A percentile compares a stretch with the other conserved stretches of the same genome.
These are phyloP conservation scores for Sitobion miscanthi DNA, from an alignment of 1,140 invertebrate species.

Conservation along the genomic window DNA sequence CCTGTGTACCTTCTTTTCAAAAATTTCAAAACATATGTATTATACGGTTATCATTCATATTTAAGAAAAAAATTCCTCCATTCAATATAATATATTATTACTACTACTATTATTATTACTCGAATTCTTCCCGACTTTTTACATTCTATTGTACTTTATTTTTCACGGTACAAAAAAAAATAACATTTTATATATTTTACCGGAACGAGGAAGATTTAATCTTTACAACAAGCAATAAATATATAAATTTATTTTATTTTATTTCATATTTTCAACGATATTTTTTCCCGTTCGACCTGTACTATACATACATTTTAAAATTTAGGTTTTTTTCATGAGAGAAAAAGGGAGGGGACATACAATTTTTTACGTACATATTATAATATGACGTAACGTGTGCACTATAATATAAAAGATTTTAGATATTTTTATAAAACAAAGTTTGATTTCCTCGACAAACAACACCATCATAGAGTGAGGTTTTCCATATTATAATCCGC, in stretches of 20 bases:
- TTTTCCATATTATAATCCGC: no score
- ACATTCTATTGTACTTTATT: neutral
- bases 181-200: neutral
- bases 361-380: neutral
- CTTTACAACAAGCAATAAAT: neutral
- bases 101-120: neutral
- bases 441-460: neutral
- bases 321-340: neutral
- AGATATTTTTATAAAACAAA: neutral
- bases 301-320: neutral
- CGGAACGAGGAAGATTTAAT: neutral
- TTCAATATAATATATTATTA: neutral
- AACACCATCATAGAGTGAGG: neutral
- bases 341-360: neutral
- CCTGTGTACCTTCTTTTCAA: neutral
- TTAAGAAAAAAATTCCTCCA: neutral
- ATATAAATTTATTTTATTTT: neutral
- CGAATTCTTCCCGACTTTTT: neutral
- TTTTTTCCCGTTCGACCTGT: neutral
- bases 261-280: neutral
- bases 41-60: neutral
- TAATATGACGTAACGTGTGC: neutral
- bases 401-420: neutral
- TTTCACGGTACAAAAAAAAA: neutral
- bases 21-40: neutral